phyloP scores from a whole-genome alignment of 2,888 invertebrate genomes.

The Tachina fera region DNA sequence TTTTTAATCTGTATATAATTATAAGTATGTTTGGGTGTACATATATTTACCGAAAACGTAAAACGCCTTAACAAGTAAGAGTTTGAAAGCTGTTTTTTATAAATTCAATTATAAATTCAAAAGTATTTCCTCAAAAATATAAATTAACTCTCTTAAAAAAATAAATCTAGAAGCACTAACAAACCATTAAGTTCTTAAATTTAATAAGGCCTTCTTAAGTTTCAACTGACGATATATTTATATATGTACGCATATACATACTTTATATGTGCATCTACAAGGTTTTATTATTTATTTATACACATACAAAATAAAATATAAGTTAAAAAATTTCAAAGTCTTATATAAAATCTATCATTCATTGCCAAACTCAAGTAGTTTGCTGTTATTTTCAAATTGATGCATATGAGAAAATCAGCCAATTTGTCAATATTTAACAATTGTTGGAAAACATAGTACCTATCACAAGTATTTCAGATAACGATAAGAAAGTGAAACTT shows the following conservation, averaged over 20 bases:
- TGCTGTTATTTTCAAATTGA: constrained; percentile 32
- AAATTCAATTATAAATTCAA: too few species aligned
- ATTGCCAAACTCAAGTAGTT: constrained; percentile 57
- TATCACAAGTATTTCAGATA: background rate
- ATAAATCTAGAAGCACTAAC: too few species aligned
- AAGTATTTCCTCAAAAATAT: too few species aligned
- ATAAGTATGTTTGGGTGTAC: background rate
- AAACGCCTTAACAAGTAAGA: too few species aligned
- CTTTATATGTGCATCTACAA: background rate
- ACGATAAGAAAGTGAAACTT: constrained; percentile 45
- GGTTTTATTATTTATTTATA: constrained; percentile 27
- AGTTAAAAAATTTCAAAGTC: constrained; percentile 24
- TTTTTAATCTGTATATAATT: constrained; percentile 26
- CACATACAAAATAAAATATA: background rate
- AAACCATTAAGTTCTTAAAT: too few species aligned
- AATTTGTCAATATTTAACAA: constrained; percentile 24
- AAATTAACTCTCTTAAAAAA: too few species aligned
- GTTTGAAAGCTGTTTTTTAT: too few species aligned
- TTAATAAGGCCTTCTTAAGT: too few species aligned
- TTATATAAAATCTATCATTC: constrained; percentile 41
- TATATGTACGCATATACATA: background rate
- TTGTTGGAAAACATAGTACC: constrained; percentile 1
- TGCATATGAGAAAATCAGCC: constrained; percentile 33
- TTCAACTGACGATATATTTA: background rate
- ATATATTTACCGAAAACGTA: too few species aligned